These are phyloP conservation scores for Paramisgurnus dabryanus DNA, from an alignment of 2,113 vertebrate genomes.

Conservation along the genomic window DNA sequence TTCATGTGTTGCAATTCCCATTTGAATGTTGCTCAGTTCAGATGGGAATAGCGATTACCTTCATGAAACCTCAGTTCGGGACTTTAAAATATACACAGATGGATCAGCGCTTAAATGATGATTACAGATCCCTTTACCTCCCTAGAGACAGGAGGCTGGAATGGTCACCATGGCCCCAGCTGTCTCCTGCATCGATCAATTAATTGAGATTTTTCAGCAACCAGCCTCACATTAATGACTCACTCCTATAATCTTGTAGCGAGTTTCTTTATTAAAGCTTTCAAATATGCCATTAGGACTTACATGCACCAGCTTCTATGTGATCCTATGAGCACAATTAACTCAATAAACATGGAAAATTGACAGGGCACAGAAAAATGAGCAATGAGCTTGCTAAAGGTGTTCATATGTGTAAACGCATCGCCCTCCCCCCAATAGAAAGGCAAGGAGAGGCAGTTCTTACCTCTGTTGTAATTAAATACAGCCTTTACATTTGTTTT, in stretches of 20 bases:
- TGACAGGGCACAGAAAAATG: constrained; percentile 17
- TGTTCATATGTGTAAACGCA: neutral
- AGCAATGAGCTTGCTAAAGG: constrained; percentile 15
- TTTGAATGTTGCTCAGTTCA: constrained; percentile 42
- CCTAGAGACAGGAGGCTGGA: constrained; percentile 43
- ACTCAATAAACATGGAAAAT: constrained; percentile 21
- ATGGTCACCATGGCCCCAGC: constrained; percentile 57
- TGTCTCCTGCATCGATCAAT: constrained; percentile 54
- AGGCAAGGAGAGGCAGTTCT: neutral
- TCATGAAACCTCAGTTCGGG: constrained; percentile 8
- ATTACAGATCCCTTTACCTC: constrained; percentile 56
- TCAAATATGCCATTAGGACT: constrained; percentile 3
- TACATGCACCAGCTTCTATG: constrained; percentile 5
- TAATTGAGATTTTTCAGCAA: constrained; percentile 59
- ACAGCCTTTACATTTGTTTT: constrained; percentile 9
- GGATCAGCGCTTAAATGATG: constrained; percentile 37
- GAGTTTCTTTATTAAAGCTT: constrained; percentile 6
- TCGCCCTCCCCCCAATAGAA: neutral
- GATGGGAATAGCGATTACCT: constrained; percentile 15
- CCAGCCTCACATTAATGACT: constrained; percentile 40
- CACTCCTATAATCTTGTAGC: neutral
- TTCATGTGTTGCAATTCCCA: constrained; percentile 42
- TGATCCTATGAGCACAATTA: constrained; percentile 17
- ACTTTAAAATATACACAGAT: constrained; percentile 9
- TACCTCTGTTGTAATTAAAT: neutral